phyloP scores from a whole-genome alignment of 2,888 invertebrate species.

The Cheilosia impressa region DNA sequence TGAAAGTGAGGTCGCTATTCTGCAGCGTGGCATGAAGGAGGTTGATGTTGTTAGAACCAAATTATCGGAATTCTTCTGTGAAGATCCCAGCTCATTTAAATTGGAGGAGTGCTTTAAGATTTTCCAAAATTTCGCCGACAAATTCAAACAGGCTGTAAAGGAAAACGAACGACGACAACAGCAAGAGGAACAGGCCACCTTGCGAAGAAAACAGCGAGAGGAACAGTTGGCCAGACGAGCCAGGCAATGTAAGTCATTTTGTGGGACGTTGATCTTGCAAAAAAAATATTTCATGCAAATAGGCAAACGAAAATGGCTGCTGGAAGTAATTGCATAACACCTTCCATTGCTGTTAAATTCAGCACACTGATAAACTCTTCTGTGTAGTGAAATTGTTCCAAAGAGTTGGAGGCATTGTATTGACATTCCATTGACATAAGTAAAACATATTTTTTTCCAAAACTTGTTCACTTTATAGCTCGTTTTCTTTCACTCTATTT shows the following conservation, averaged over 20 bases:
- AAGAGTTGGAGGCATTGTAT: too few relatives aligned
- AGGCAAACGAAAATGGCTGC: too few relatives aligned
- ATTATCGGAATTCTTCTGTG: constrained; percentile 96
- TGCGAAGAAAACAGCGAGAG: constrained; percentile 89
- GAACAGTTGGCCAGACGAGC: constrained; percentile 88
- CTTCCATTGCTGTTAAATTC: too few relatives aligned
- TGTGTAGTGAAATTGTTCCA: too few relatives aligned
- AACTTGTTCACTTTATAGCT: too few relatives aligned
- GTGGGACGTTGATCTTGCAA: too few relatives aligned
- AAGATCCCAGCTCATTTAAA: constrained; percentile 94
- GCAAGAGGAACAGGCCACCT: constrained; percentile 94
- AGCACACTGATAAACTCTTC: too few relatives aligned
- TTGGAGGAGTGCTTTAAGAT: constrained; percentile 97
- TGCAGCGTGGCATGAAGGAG: constrained; percentile 92
- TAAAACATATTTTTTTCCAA: too few relatives aligned
- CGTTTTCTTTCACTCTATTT: too few relatives aligned
- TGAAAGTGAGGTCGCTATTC: constrained; percentile 89
- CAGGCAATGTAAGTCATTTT: constrained; percentile 85
- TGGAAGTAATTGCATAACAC: too few relatives aligned
- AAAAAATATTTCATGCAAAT: too few relatives aligned
- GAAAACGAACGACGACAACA: constrained; percentile 93
- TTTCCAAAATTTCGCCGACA: constrained; percentile 93
- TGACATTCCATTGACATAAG: too few relatives aligned
- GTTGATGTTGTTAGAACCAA: constrained; percentile 92
- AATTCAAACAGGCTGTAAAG: constrained; percentile 91